These are phyloP conservation scores for Sebastes paucispinis DNA, from an alignment of 2,797 vertebrate species.

Conservation along the genomic window DNA sequence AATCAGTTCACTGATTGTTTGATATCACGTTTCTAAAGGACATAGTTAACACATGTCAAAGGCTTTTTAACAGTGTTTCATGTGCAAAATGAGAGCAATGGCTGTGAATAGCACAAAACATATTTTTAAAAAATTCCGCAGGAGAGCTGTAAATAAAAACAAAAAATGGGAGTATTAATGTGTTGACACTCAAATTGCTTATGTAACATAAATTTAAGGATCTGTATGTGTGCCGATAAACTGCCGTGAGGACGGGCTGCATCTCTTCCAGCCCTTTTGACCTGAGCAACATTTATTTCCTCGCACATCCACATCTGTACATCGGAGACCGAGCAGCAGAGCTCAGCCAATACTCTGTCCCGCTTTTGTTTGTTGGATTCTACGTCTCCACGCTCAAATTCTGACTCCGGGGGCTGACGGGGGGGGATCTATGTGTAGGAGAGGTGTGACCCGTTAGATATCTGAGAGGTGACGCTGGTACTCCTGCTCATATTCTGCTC, in stretches of 20 bases:
- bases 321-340: slow-evolving; percentile 44
- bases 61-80: slow-evolving; percentile 70
- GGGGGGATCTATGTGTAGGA: slow-evolving; percentile 92
- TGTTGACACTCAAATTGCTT: slow-evolving; percentile 65
- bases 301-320: slow-evolving; percentile 76
- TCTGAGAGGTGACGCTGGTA: slow-evolving; percentile 98
- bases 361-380: slow-evolving; percentile 35
- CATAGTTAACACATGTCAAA: slow-evolving; percentile 62
- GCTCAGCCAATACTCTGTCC: slow-evolving; percentile 50
- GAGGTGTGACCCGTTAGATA: slow-evolving; percentile 99
- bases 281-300: slow-evolving; percentile 82
- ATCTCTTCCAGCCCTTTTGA: slow-evolving; percentile 74
- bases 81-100: slow-evolving; percentile 81
- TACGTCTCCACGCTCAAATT: slow-evolving; percentile 28
- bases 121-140: slow-evolving; percentile 2
- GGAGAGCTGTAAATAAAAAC: slow-evolving; percentile 59
- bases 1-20: slow-evolving; percentile 51
- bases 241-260: slow-evolving; percentile 70
- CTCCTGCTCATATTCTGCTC: slow-evolving; percentile 99
- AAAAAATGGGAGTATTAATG: slow-evolving; percentile 52
- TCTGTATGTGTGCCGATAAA: slow-evolving; percentile 74
- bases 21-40: slow-evolving; percentile 57
- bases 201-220: slow-evolving; percentile 67
- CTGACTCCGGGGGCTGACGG: slow-evolving; percentile 20
- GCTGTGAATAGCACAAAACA: slow-evolving; percentile 70